Evolutionary conservation across 2,888 invertebrate species (phyloP).

Genomic region (Caprella mutica): DNA sequence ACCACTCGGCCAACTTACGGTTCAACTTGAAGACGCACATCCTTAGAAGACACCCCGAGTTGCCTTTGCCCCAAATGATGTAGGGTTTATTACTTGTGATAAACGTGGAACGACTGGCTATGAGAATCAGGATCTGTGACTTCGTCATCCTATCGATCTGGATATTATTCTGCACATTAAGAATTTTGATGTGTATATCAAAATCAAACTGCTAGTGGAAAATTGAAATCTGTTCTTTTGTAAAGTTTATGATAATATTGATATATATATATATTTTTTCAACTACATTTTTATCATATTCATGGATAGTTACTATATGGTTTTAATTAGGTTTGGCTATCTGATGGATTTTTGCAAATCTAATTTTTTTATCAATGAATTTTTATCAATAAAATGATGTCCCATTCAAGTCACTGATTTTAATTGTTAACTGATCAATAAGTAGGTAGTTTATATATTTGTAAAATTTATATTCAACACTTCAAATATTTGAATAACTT

Average conservation of each 20-base stretch:
- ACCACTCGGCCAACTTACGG: slow-evolving; percentile 27
- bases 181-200: not conserved
- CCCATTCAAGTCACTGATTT: too few relatives aligned
- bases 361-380: too few relatives aligned
- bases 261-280: slow-evolving; percentile 2
- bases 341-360: not conserved
- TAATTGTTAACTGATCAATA: too few relatives aligned
- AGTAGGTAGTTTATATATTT: too few relatives aligned
- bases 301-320: not conserved
- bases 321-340: not conserved
- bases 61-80: too few relatives aligned
- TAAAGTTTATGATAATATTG: not conserved
- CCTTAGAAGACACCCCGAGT: not conserved
- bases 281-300: not conserved
- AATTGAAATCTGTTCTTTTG: not conserved
- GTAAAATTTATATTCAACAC: too few relatives aligned
- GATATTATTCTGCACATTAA: too few relatives aligned
- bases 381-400: too few relatives aligned
- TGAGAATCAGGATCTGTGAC: not conserved
- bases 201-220: not conserved
- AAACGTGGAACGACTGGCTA: not conserved
- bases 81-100: too few relatives aligned
- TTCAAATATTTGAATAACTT: too few relatives aligned
- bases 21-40: slow-evolving; percentile 29
- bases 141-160: too few relatives aligned